Conservation (phyloP, 2,797 vertebrate genomes). For the Knipowitschia caucasica region DNA sequence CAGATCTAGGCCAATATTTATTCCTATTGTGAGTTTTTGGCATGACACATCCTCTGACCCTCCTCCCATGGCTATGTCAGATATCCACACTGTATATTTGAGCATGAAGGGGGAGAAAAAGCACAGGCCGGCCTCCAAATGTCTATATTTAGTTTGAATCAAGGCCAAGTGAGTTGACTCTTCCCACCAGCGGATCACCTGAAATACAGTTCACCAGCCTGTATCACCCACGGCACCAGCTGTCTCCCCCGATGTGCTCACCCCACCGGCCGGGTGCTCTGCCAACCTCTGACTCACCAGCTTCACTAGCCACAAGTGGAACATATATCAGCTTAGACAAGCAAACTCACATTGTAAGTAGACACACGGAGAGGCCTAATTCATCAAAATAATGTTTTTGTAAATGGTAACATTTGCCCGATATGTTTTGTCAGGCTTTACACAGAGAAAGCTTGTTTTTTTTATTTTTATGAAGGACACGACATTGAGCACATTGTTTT, state of each 20-base stretch:
- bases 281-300: slow-evolving; percentile 44
- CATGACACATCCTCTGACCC: background rate
- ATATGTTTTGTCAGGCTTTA: too few relatives aligned
- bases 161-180: slow-evolving; percentile 32
- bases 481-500: too few relatives aligned
- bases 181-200: slow-evolving; percentile 31
- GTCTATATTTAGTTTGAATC: slow-evolving; percentile 23
- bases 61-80: background rate
- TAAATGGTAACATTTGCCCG: background rate
- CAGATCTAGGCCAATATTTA: background rate
- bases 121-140: slow-evolving; percentile 5
- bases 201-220: slow-evolving; percentile 29
- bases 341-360: slow-evolving; percentile 2
- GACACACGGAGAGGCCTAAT: background rate
- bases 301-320: slow-evolving; percentile 20
- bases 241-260: slow-evolving; percentile 35
- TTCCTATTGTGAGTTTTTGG: background rate
- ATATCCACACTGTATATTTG: slow-evolving; percentile 1
- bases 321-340: slow-evolving; percentile 33
- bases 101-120: background rate
- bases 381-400: background rate
- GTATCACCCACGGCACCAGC: slow-evolving; percentile 29
- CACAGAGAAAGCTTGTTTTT: too few relatives aligned
- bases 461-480: too few relatives aligned
- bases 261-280: slow-evolving; percentile 28